These are phyloP conservation scores for Cephalotes varians DNA, from an alignment of 2,888 invertebrate genomes.

Conservation along the genomic window DNA sequence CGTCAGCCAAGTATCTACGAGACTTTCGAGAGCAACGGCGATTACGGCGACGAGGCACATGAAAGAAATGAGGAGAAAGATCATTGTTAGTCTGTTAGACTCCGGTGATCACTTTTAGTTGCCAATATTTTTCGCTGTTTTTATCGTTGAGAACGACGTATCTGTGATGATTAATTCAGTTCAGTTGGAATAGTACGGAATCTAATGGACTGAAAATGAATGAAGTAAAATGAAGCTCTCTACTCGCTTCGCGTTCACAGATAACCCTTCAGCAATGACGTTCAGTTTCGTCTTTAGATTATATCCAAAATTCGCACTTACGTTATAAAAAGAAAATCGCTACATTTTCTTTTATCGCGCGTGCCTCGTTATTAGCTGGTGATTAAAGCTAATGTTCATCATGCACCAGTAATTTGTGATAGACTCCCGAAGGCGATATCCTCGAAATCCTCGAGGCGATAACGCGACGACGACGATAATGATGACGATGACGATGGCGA, in stretches of 20 bases:
- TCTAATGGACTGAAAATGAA: conserved; percentile 23
- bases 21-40: conserved; percentile 16
- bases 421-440: conserved; percentile 57
- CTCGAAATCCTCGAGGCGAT: conserved; percentile 21
- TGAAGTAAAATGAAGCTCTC: conserved; percentile 1
- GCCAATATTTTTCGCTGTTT: conserved; percentile 32
- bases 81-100: conserved; percentile 23
- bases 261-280: not conserved
- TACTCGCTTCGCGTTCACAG: conserved; percentile 19
- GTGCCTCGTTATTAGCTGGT: conserved; percentile 25
- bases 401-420: conserved; percentile 71
- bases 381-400: conserved; percentile 29
- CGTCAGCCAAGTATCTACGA: conserved; percentile 14
- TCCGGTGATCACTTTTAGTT: conserved; percentile 27
- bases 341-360: not conserved
- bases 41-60: conserved; percentile 2
- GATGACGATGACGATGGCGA: conserved; percentile 55
- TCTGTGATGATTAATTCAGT: conserved; percentile 50
- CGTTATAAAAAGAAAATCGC: not conserved
- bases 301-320: conserved; percentile 4
- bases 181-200: conserved; percentile 16
- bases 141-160: conserved; percentile 39
- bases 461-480: not conserved
- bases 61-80: conserved; percentile 13
- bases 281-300: not conserved